A percentile compares a stretch with the other conserved stretches of the same genome.
phyloP scores from a whole-genome alignment of 1,140 invertebrate genomes.

The Monomorium pharaonis region DNA sequence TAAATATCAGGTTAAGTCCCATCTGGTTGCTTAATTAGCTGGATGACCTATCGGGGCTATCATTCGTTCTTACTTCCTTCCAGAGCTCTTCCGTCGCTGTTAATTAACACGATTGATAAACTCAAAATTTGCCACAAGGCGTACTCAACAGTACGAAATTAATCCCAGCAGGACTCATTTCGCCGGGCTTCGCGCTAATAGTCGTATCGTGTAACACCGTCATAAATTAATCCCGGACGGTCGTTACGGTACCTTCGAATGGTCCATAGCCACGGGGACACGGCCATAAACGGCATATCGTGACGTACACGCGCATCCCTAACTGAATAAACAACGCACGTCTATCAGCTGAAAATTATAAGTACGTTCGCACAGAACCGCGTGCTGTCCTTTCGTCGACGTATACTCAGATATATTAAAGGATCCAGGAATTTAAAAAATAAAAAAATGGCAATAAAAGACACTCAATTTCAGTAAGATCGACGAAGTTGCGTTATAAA shows the following conservation, averaged over 20 bases:
- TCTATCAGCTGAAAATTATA: background rate
- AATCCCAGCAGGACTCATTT: constrained; percentile 66
- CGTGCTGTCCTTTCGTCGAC: background rate
- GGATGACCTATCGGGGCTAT: constrained; percentile 3
- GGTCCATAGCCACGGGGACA: constrained; percentile 41
- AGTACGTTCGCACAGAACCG: background rate
- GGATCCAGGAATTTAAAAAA: background rate
- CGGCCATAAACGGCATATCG: constrained; percentile 42
- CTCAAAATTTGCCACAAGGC: constrained; percentile 57
- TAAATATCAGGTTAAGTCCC: constrained; percentile 5
- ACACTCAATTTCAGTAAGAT: background rate
- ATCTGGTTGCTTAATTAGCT: constrained; percentile 44
- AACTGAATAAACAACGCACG: constrained; percentile 6
- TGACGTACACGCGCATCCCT: constrained; percentile 9
- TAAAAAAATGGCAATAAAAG: background rate
- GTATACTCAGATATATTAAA: background rate
- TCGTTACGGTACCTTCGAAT: constrained; percentile 67
- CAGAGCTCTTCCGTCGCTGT: background rate
- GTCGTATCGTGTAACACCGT: constrained; percentile 49
- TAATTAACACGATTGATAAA: constrained; percentile 58
- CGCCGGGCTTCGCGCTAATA: constrained; percentile 59
- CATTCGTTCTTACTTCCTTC: background rate
- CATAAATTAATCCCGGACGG: constrained; percentile 69
- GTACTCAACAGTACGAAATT: constrained; percentile 60
- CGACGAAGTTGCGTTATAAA: background rate